A percentile compares a stretch with the other conserved stretches of the same genome.
phyloP scores from a whole-genome alignment of 2,888 invertebrate genomes.

The Sipha maydis region DNA sequence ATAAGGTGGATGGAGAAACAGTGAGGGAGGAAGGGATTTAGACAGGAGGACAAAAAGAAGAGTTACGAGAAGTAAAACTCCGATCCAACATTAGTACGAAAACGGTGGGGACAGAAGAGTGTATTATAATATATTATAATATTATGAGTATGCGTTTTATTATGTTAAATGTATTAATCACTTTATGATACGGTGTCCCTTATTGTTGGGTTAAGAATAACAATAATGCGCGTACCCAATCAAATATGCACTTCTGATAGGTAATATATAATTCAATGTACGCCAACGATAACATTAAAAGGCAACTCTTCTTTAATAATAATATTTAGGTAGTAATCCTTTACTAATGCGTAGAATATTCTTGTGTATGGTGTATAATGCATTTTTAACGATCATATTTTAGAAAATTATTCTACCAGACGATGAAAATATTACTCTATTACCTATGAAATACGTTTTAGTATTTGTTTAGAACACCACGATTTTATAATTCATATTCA shows the following conservation, averaged over 20 bases:
- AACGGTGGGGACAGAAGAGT: background rate
- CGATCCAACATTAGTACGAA: background rate
- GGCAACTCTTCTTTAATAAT: background rate
- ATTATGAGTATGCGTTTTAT: background rate
- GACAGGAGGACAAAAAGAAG: background rate
- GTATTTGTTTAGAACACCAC: no score
- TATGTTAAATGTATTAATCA: background rate
- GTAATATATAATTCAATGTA: background rate
- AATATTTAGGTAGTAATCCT: background rate
- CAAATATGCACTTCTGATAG: background rate
- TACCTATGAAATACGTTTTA: no score
- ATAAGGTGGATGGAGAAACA: no score
- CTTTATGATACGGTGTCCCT: background rate
- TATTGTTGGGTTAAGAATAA: background rate
- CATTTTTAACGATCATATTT: conserved; percentile 14
- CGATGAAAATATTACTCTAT: background rate
- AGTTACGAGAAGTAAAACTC: background rate
- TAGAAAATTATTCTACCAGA: background rate
- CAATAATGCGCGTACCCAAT: background rate
- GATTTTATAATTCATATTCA: no score
- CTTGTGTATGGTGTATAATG: background rate
- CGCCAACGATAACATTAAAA: background rate
- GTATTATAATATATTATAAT: background rate
- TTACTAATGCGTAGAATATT: no score
- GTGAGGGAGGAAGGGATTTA: background rate